These are phyloP conservation scores for Erethizon dorsatum DNA, from an alignment of 2,797 vertebrate species.

Conservation along the genomic window DNA sequence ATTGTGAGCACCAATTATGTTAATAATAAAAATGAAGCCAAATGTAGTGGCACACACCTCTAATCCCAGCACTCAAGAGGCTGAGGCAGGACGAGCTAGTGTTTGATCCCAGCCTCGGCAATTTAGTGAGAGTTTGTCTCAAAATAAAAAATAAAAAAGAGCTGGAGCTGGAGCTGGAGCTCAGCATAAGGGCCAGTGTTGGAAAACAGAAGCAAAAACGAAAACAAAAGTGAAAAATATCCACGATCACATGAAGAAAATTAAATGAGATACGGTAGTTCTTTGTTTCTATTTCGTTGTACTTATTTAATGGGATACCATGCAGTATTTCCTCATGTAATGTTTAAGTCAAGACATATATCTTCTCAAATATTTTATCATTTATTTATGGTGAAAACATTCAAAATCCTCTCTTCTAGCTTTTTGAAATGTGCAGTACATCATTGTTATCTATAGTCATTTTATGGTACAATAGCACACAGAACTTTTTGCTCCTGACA, in stretches of 20 bases:
- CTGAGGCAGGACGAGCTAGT: not conserved
- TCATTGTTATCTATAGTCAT: not conserved
- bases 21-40: not conserved
- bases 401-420: not conserved
- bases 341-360: not conserved
- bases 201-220: not conserved
- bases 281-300: not conserved
- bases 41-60: not conserved
- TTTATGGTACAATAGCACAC: not conserved
- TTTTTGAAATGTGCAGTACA: not conserved
- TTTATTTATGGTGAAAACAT: not conserved
- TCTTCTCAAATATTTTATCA: not conserved
- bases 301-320: not conserved
- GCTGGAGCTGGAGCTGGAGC: not conserved
- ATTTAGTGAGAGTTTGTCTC: not conserved
- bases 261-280: not conserved
- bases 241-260: not conserved
- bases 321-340: not conserved
- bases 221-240: not conserved
- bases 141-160: not conserved
- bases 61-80: not conserved
- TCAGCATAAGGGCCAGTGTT: not conserved
- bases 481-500: not conserved
- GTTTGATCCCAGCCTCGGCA: not conserved
- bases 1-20: not conserved